Evolutionary conservation across 2,888 invertebrate genomes (phyloP).

Genomic region (Zhuqinia jingwanae): DNA sequence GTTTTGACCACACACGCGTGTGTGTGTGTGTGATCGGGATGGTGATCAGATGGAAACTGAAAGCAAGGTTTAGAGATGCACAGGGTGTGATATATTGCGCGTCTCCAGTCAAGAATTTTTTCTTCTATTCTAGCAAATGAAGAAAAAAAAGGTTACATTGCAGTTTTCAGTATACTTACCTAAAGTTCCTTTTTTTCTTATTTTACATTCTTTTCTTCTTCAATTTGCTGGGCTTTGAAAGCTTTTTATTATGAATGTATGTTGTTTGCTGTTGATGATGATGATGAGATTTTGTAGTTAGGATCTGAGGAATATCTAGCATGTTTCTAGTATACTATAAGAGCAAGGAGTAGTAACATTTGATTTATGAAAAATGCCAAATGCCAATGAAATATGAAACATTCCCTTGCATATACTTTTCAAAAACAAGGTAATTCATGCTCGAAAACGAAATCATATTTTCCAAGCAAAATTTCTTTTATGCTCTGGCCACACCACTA

Average conservation of each 20-base stretch:
- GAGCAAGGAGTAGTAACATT: neutral
- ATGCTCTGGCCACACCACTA: neutral
- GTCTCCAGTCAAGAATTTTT: conserved; percentile 43
- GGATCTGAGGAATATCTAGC: neutral
- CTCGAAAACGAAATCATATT: conserved; percentile 34
- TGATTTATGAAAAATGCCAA: conserved; percentile 31
- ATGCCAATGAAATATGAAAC: conserved; percentile 39
- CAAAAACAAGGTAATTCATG: conserved; percentile 14
- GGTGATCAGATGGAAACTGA: conserved; percentile 54
- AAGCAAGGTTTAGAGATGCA: conserved; percentile 6
- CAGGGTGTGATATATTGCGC: conserved; percentile 54
- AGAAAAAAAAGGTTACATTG: conserved; percentile 37
- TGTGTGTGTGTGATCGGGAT: conserved; percentile 12
- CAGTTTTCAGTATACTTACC: conserved; percentile 5
- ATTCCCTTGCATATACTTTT: neutral
- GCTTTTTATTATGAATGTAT: no score
- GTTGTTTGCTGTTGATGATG: conserved; percentile 27
- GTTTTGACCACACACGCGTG: neutral
- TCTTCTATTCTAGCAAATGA: neutral
- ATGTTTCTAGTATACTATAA: neutral
- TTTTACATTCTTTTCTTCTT: conserved; percentile 6
- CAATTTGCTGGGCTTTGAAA: neutral
- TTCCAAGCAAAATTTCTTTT: neutral
- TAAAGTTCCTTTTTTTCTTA: conserved; percentile 10
- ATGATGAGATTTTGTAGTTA: neutral